Base-by-base conservation (phyloP, 2,113 vertebrate genomes). In the Numida meleagris region DNA sequence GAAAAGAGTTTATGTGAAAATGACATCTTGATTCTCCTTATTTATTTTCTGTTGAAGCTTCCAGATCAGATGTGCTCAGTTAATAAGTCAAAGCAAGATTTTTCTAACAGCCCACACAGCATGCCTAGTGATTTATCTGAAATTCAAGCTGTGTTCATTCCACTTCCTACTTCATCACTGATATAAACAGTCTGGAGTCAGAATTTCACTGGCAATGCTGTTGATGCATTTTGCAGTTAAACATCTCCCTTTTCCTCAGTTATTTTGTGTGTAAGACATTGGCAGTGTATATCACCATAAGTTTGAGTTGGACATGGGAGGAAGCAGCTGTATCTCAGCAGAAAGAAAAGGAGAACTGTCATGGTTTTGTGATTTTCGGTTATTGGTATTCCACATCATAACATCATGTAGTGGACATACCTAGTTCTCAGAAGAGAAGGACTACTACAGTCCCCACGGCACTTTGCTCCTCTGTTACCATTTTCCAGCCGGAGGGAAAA, bases 81-180 rank as follows among this genome's bases (percentile, higher is more conserved):
- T 82, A 88, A 31, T 81, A 91, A 81, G 46, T 90, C 27, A 95
- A 67, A 89, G 63, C 9, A 91, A 88, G 63, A 34, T 68, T 86
- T 86, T 86, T 94, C 57, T 48, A 80, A 78, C 33, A 91, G 61
- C 18, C 50, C 33, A 50, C 55, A 58, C 19, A 71, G 27, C 42
- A 63, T 38, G 63, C 24, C 31, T 58, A 81, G 58, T 59, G 90
- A 88, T 94, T 89, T 86, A 71, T 87, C 40, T 94, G 61, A 70
- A 89, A 94, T 87, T 90, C 87, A 91, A 75, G 62, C 45, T 92
- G 55, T 62, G 74, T 67, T 57, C 36, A 87, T 93, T 94, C 71
- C 42, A 68, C 62, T 89, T 92, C 65, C 74, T 78, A 67, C 36
- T 68, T 77, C 4, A 34, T 93, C 36, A 79, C 36, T 50, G 53